Evolutionary conservation across 1,140 invertebrate species (phyloP), one percentile per base, ranked within the genome.

Genomic region (Psilanteris sp.): DNA sequence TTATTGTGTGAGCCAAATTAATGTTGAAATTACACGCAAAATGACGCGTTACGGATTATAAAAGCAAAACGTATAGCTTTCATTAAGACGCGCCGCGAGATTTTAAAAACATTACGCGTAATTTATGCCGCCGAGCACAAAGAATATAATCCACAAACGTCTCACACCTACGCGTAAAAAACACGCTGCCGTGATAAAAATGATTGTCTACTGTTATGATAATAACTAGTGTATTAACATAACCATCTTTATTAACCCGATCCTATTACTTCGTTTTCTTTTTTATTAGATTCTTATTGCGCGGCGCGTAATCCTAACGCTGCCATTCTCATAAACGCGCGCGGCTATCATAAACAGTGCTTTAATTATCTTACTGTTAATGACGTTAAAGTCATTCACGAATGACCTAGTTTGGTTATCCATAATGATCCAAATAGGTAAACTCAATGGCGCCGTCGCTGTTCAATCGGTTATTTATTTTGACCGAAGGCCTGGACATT

Each of bases 401-500:
- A 61, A 37, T 71, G 41, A 61, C 67, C 67, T 32, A 13, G 6
- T 70, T 71, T 32, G 31, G 34, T 71, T 55, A 36, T 54, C 27
- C 36, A 7, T 2, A 37, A 54, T 41, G 52, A 57, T 50, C 31
- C 16, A 7, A 57, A 50, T 32, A 13, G 29, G 31, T 46, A 27
- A 50, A 32, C 24, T 29, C 22, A 39, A 31, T 55, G 62, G 50
- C 36, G n/a, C 20, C 20, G 20, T 18, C 13, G 7, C 43, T 52
- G 34, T 70, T 70, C 44, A 39, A 18, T 4, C 26, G 27, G 11
- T 54, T 61, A 71, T 52, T 66, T 72, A 74, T 67, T 66, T 67
- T 39, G 36, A 43, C 41, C 37, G 7, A 10, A 39, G 26, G 13
- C 20, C 10, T 15, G 36, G 46, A 44, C 22, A 54, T 62, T 55